Evolutionary conservation across 2,888 invertebrate species (phyloP), one percentile per base, ranked within the genome.

Genomic region (Pterostichus madidus): DNA sequence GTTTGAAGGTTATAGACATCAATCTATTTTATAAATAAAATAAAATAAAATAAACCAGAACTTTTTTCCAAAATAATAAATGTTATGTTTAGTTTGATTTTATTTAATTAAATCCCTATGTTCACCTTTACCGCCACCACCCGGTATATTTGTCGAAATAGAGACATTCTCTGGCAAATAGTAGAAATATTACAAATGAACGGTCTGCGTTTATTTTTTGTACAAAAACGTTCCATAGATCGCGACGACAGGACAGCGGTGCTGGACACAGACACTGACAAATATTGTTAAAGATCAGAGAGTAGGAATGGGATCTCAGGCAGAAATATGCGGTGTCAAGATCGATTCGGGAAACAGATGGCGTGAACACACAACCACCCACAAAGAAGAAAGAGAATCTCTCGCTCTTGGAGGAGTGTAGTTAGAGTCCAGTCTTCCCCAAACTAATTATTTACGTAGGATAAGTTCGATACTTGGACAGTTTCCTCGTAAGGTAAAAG

Each of bases 391-490:
- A 13, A 13, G 49, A 13, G 11, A 11, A 13, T 13, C 49, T n/a
- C 49, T 49, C n/a, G n/a, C n/a, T n/a, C n/a, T n/a, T n/a, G n/a
- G n/a, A n/a, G n/a, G n/a, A n/a, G n/a, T n/a, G n/a, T n/a, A n/a
- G n/a, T n/a, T n/a, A 13, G 56, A 15, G 56, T 59, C 59, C 59
- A 24, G 11, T 5, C 10, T 11, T n/a, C 49, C 52, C 32, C 75
- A 52, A 80, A 64, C 64, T 80, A 80, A 68, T 80, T 80, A 80
- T 80, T 68, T 80, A 53, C 17, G 68, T 52, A 71, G 24, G 24
- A 49, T 49, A 68, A 68, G 61, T 24, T 71, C 80, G 68, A 44
- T 52, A 80, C 80, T 61, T n/a, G 17, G 44, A 15, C 15, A 39
- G 39, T 39, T 39, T 8, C 39, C 39, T 8, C 39, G 39, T 39